Conservation (phyloP, 2,888 invertebrate species). For the Tribolium freemani region DNA sequence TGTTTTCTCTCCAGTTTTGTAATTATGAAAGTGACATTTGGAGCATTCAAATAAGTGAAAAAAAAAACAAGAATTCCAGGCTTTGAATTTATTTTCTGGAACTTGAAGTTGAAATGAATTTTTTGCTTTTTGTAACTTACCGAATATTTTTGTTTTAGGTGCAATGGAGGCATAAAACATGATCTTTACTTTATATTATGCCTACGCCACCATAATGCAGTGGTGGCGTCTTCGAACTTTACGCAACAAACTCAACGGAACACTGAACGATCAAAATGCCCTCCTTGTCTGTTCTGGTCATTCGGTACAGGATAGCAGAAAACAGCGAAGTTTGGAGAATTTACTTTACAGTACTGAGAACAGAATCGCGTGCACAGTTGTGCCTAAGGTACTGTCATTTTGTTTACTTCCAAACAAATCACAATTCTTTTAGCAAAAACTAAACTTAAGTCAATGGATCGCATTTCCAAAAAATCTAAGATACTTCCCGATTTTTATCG, state of each 20-base stretch:
- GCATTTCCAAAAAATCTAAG: constrained; percentile 68
- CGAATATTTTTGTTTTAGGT: constrained; percentile 6
- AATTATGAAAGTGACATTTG: too few species aligned
- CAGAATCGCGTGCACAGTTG: constrained; percentile 71
- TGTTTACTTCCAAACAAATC: not conserved
- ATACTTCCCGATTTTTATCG: constrained; percentile 64
- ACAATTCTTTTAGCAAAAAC: constrained; percentile 62
- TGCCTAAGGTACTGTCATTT: constrained; percentile 69
- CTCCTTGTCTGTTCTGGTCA: constrained; percentile 62
- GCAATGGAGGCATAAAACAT: constrained; percentile 57
- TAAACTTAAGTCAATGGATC: constrained; percentile 70
- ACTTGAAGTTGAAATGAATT: not conserved
- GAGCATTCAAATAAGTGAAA: not conserved
- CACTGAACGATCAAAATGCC: constrained; percentile 64
- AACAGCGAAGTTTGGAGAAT: constrained; percentile 70
- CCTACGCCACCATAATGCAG: constrained; percentile 86
- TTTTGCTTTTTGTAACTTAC: too few species aligned
- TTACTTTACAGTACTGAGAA: constrained; percentile 72
- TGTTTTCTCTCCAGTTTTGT: not conserved
- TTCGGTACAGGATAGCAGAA: constrained; percentile 57
- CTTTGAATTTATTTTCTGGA: not conserved
- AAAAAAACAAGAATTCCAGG: not conserved
- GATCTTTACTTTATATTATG: constrained; percentile 86
- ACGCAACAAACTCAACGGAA: constrained; percentile 76
- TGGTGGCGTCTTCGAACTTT: constrained; percentile 83